Evolutionary conservation across 2,113 vertebrate species (phyloP).

Genomic region (Mesitornis unicolor): DNA sequence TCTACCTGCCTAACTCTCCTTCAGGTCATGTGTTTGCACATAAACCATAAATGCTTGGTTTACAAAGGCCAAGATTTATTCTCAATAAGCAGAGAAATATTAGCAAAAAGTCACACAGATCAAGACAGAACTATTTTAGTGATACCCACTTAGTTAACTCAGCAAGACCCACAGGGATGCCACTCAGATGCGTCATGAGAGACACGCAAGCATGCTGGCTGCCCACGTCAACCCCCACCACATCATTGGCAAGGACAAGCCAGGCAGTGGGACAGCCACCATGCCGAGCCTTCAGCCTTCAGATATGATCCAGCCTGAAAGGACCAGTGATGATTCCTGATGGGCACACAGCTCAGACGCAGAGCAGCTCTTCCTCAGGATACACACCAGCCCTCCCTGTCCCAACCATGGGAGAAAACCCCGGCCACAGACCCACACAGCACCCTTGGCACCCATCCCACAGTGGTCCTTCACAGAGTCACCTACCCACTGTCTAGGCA

Average conservation of each 20-base stretch:
- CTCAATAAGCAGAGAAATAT: neutral
- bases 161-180: neutral
- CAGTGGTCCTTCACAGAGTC: neutral
- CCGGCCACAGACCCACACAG: too few relatives aligned
- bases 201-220: neutral
- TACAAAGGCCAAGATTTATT: neutral
- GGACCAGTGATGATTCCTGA: neutral
- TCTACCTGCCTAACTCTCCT: neutral
- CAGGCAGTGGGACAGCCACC: neutral
- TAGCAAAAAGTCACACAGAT: neutral
- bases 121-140: neutral
- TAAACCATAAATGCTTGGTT: too few relatives aligned
- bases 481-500: neutral
- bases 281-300: neutral
- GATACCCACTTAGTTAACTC: neutral
- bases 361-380: neutral
- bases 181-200: neutral
- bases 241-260: neutral
- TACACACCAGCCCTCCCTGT: neutral
- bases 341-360: accelerated
- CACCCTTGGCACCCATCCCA: too few relatives aligned
- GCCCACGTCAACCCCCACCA: neutral
- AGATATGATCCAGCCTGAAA: neutral
- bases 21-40: neutral
- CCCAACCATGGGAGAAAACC: neutral